Conservation (phyloP, 2,797 vertebrate genomes). For the Poeciliopsis infans region DNA sequence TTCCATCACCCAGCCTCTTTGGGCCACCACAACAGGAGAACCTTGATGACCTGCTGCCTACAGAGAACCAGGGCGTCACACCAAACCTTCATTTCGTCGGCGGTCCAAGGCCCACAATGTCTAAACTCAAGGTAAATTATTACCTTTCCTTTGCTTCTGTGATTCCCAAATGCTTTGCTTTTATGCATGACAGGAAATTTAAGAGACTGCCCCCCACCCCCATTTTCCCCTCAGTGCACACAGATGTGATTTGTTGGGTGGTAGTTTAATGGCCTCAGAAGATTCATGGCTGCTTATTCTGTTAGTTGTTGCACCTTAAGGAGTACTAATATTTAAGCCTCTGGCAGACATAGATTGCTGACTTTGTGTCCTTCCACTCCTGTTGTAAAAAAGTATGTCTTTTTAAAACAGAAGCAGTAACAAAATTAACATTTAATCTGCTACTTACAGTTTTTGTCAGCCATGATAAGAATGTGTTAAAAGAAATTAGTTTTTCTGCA, state of each 20-base stretch:
- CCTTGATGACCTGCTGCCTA: conserved; percentile 29
- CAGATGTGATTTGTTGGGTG: conserved; percentile 53
- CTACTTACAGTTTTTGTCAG: neutral
- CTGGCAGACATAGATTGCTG: conserved; percentile 39
- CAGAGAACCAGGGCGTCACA: conserved; percentile 68
- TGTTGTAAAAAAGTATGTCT: conserved; percentile 22
- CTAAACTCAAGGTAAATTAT: conserved; percentile 91
- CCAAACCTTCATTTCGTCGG: conserved; percentile 84
- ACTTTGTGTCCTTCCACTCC: conserved; percentile 20
- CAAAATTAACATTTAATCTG: conserved; percentile 19
- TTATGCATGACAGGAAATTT: conserved; percentile 22
- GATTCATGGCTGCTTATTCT: conserved; percentile 59
- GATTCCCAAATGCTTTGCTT: conserved; percentile 24
- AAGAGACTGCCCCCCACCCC: conserved; percentile 16
- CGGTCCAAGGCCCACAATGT: conserved; percentile 95
- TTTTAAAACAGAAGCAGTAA: conserved; percentile 23
- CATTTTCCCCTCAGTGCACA: conserved; percentile 29
- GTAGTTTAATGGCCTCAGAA: conserved; percentile 65
- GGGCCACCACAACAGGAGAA: conserved; percentile 23
- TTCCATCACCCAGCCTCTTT: conserved; percentile 9
- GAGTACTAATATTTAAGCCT: conserved; percentile 49
- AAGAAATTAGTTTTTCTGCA: neutral
- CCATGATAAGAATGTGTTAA: neutral
- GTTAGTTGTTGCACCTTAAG: conserved; percentile 46
- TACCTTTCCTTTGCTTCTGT: conserved; percentile 33